These are phyloP conservation scores for Antheraea assamensis DNA, from an alignment of 2,888 invertebrate species.

Conservation along the genomic window DNA sequence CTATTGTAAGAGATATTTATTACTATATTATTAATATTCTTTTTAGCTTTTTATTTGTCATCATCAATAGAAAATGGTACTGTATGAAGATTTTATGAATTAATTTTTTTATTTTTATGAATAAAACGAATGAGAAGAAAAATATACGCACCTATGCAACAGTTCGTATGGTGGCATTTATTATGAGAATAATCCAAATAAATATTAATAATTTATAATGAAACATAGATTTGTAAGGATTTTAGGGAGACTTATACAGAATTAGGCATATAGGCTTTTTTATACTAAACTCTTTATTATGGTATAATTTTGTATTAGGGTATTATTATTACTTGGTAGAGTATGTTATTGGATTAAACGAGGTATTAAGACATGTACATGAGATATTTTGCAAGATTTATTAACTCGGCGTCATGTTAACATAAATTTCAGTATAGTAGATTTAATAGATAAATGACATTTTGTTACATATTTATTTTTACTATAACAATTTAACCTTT, in stretches of 20 bases:
- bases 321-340: not conserved
- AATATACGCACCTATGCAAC: not conserved
- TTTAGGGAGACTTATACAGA: conserved; percentile 5
- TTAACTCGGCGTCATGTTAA: not conserved
- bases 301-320: conserved; percentile 1
- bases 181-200: not conserved
- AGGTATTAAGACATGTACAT: conserved; percentile 11
- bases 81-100: not conserved
- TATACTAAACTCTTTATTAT: conserved; percentile 8
- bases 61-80: not conserved
- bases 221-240: conserved; percentile 1
- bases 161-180: not conserved
- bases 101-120: not conserved
- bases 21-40: conserved; percentile 32
- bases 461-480: no score
- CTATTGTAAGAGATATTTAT: conserved; percentile 62
- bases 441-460: no score
- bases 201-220: not conserved
- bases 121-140: not conserved
- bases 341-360: conserved; percentile 3
- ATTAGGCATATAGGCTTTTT: not conserved
- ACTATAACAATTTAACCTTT: no score
- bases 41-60: not conserved
- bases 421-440: not conserved
- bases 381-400: not conserved